Evolutionary conservation across 2,888 invertebrate species (phyloP), one percentile per base, ranked within the genome.

Genomic region (Archips crataeganus): DNA sequence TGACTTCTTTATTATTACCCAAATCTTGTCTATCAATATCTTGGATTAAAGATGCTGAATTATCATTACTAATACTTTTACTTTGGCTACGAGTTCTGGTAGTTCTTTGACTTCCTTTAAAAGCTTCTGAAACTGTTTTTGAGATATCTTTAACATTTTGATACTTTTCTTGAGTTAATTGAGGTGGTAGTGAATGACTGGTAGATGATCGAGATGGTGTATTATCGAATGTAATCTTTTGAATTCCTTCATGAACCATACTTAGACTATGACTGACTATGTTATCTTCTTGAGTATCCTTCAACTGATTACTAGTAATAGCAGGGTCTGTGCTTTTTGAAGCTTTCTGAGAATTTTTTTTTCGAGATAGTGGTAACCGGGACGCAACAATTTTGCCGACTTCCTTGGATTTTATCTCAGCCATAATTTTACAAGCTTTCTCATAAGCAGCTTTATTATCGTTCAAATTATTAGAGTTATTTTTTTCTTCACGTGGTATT

Each of bases 391-490:
- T 75, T 4, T 61, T 73, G 9, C 5, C 3, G 59, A 77, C 79
- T 76, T 84, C 79, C 73, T 85, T 82, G 3, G 78, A 77, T 65
- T 87, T 92, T 32, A 87, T 68, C 80, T 90, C 87, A 32, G 87
- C 80, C 83, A 92, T 87, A 51, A 91, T 79, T 82, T 85, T 87
- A 2, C 87, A 82, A 59, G 93, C 90, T 71, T 90, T 92, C 77
- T 90, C 89, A 80, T 90, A 91, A 49, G 85, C 86, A 51, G 77
- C 76, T 80, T 88, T 89, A 68, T 85, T 81, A 77, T 90, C 87
- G n/a, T 15, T 32, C 13, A 87, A 74, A 54, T 84, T 77, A 36
- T 79, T 79, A 74, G 77, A 75, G n/a, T 66, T 70, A 42, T 75
- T 77, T 13, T 77, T 76, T 67, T 77, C 75, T 75, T 76, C 77